Base-by-base conservation (phyloP, 2,888 invertebrate species). In the Magallana nippona region DNA sequence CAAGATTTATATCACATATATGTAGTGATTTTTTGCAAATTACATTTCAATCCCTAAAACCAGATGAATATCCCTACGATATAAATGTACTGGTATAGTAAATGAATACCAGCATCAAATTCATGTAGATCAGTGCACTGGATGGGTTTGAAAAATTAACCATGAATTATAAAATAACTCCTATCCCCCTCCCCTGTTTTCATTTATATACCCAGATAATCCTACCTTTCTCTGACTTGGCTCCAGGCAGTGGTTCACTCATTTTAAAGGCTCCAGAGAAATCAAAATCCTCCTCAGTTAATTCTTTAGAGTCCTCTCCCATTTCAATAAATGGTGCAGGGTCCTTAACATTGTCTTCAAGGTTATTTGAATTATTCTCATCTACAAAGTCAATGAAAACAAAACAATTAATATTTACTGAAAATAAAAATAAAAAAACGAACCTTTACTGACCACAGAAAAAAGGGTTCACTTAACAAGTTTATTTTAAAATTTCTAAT, bases 321-420 rank as follows among this genome's bases (percentile, higher is more conserved):
- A 92, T 92, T 82, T 92, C 93, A 82, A 93, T 90, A 86, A 93
- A 91, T 5, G 90, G 89, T 15, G 89, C 87, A 78, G 88, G 86
- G 10, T 87, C 88, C 44, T 85, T 83, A 15, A 17, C 71, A 27
- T 32, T 71, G 71, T 71, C 32, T 11, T 32, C 71, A 71, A 71
- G 32, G 71, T 71, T 32, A 71, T 22, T 71, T 22, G 71, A 71
- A 71, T 71, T 71, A 32, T 71, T 71, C 32, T 71, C 27, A 71
- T 27, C 71, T 71, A 32, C 13, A 63, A 27, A 63, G 22, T 10
- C 27, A 27, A 27, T 27, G 27, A 27, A 2, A 27, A 27, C 27
- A 27, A 27, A 27, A 27, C 27, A 27, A 27, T 27, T 27, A 27
- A 27, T 27, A 1, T 27, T 27, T 27, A 27, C 27, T 27, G 27